Evolutionary conservation across 2,797 vertebrate genomes (phyloP), one percentile per base, ranked within the genome.

Genomic region (Steatocranus sp.): DNA sequence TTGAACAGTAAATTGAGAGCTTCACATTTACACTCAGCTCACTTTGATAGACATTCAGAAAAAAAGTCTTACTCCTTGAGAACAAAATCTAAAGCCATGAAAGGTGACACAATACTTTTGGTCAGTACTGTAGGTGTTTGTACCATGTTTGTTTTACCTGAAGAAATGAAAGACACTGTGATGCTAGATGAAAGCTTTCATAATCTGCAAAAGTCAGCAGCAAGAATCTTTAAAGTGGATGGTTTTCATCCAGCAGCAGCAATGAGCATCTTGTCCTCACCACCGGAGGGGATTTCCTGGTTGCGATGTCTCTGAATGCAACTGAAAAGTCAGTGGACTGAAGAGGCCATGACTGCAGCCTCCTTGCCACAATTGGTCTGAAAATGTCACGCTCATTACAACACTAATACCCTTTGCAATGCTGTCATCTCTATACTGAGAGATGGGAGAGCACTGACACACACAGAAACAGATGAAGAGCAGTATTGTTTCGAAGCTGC

Each of bases 371-470:
- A 27, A 81, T 41, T 83, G 8, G 27, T 78, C 86, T 82, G 76
- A 84, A 92, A 93, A 94, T 91, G 92, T 91, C 93, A 93, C 53
- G 32, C 87, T 93, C 88, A 89, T 93, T 93, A 93, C 86, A 3
- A 66, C 83, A 3, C 79, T 83, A 48, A 85, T 80, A 70, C 80
- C 84, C 86, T 90, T 87, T 79, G 84, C 82, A 70, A 51, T 7
- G 76, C 78, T 81, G 86, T 83, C 82, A 63, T 36, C 81, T 58
- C 9, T 87, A 75, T 78, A 81, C 10, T 18, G 76, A 85, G 23
- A 38, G 50, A 50, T 61, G 51, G 11, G 77, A 38, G 75, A 32
- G 76, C 85, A 27, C 81, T 75, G 50, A 58, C 15, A 70, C 68
- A 75, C 54, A 54, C 76, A 75, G 75, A 78, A 48, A 77, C 32